Evolutionary conservation across 2,797 vertebrate species (phyloP), one percentile per base, ranked within the genome.

Genomic region (Galagoides demidoff): DNA sequence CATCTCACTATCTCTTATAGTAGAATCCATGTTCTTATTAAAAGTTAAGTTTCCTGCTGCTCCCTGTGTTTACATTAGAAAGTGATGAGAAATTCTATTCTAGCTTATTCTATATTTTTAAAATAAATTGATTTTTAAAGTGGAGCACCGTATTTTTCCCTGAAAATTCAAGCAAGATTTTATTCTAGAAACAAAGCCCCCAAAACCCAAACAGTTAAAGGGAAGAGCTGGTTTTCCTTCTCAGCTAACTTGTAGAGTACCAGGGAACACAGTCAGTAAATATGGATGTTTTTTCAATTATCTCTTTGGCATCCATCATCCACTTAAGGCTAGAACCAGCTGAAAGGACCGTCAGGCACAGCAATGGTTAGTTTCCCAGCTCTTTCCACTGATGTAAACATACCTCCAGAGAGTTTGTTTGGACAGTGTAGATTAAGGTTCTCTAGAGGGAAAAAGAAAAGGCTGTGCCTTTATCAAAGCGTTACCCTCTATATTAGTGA

Each of bases 61-160:
- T 16, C 77, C n/a, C 23, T 57, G 13, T 8, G 37, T 71, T 79
- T 37, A 2, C 77, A 52, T 91, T 66, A 68, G 45, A 86, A 94
- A 61, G 74, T 52, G 14, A 23, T 85, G 49, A 92, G 66, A 77
- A 71, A 71, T 39, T 49, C 7, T 78, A 39, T 81, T 59, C 5
- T 23, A 95, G 55, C 20, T 57, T 70, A 0, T 5, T 19, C 2
- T 17, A 45, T 64, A 37, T 49, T 87, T 88, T 78, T 10, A 14
- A 73, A 57, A 66, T 87, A 76, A 81, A 78, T 13, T 39, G n/a
- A 55, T 27, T 81, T 94, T 93, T 93, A 37, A 89, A 88, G 91
- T 34, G n/a, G 9, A 22, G 7, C 85, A 27, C 22, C 3, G 43
- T 77, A 61, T 78, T 88, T 63, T 85, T 5, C 31, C 39, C 45